Evolutionary conservation across 2,797 vertebrate genomes (phyloP), one percentile per base, ranked within the genome.

Genomic region (Gorsachius magnificus): DNA sequence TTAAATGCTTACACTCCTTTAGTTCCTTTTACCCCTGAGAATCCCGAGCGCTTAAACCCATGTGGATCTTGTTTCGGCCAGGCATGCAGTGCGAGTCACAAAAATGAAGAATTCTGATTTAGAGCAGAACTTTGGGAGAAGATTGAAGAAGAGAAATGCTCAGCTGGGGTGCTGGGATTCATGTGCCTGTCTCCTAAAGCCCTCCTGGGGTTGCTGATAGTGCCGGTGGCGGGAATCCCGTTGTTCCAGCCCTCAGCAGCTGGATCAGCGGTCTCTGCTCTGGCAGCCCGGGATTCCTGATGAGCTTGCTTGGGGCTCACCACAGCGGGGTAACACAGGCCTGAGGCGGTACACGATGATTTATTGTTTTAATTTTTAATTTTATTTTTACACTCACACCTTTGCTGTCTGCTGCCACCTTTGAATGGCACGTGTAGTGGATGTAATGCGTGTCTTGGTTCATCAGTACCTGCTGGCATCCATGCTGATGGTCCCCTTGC

Each of bases 1-100:
- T 96, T 96, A 94, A 96, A 94, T 79, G 93, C 95, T 96, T 94
- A 93, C 83, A 72, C 83, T 94, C 33, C 85, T 93, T 78, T 76
- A 79, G 89, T 95, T 96, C 85, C 87, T 93, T 94, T 90, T 51
- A 88, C 95, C 72, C 61, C 54, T 22, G 45, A n/a, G 93, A 91
- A 83, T 89, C 76, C 69, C 2, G 2, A 24, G 89, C 0, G 1
- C 38, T 78, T 77, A 65, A 60, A 63, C 69, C 61, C 9, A 2
- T 2, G 0, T 20, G 4, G 61, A 46, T 83, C 95, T 83, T 8
- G 53, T 80, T 77, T 90, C 10, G 8, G 76, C 21, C 50, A 38
- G 66, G 36, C 81, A 66, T 20, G 29, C 29, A 9, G 71, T 0
- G 0, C 1, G 0, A 86, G 60, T 56, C 50, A 16, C 65, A 79